These are phyloP conservation scores for Drosophila dunni DNA, from an alignment of 1,140 invertebrate genomes.

Conservation along the genomic window DNA sequence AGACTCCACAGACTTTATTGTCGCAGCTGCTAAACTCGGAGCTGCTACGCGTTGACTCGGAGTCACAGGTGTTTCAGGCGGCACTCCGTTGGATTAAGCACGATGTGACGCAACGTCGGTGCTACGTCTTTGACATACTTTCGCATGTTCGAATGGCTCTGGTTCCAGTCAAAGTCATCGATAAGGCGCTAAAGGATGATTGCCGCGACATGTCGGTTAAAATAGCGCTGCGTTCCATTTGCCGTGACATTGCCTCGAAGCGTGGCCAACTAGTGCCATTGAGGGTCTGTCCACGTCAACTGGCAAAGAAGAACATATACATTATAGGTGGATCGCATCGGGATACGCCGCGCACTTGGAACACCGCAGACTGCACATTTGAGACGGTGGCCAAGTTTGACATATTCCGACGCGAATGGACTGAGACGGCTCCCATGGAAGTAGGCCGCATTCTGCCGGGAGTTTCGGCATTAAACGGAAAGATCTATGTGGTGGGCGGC, in stretches of 20 bases:
- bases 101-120: conserved; percentile 91
- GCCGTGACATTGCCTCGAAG: conserved; percentile 91
- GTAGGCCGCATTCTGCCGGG: conserved; percentile 95
- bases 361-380: conserved; percentile 90
- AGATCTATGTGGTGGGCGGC: conserved; percentile 96
- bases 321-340: conserved; percentile 96
- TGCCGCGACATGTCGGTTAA: conserved; percentile 93
- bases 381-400: conserved; percentile 93
- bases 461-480: conserved; percentile 93
- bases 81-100: conserved; percentile 96
- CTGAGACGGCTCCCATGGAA: conserved; percentile 91
- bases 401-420: conserved; percentile 91
- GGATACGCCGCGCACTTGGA: conserved; percentile 87
- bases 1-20: conserved; percentile 92
- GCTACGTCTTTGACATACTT: conserved; percentile 95
- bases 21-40: conserved; percentile 94
- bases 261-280: conserved; percentile 92
- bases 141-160: conserved; percentile 93
- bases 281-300: conserved; percentile 90
- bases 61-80: conserved; percentile 96
- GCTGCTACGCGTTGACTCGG: conserved; percentile 94
- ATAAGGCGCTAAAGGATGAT: conserved; percentile 91
- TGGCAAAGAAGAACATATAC: conserved; percentile 94
- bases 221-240: conserved; percentile 92
- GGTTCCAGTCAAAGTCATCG: conserved; percentile 92